Percentiles rank a stretch among this genome's conserved stretches.
Evolutionary conservation across 2,113 vertebrate genomes (phyloP).

Genomic region (Macrotus californicus): DNA sequence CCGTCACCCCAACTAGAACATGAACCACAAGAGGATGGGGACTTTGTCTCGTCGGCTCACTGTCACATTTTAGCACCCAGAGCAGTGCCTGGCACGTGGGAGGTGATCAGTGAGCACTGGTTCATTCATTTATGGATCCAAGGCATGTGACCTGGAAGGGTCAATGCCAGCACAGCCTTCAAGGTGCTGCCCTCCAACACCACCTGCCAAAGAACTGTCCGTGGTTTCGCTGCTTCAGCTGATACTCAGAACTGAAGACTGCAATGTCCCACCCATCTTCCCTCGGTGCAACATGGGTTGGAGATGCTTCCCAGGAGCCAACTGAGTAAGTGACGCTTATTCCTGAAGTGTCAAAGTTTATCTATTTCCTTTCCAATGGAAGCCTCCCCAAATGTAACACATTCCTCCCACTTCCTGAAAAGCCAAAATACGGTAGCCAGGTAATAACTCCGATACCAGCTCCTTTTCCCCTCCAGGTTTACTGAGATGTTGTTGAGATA

Average conservation of each 20-base stretch:
- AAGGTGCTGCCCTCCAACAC: accelerated
- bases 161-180: accelerated
- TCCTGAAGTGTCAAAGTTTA: background rate
- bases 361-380: background rate
- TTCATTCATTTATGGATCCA: background rate
- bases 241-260: background rate
- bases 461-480: background rate
- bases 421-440: background rate
- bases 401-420: background rate
- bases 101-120: background rate
- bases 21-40: background rate
- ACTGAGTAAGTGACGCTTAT: background rate
- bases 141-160: background rate
- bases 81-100: accelerated
- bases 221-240: background rate
- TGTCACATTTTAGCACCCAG: background rate
- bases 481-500: background rate
- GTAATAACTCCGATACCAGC: background rate
- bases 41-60: background rate
- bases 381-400: background rate
- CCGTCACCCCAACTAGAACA: background rate
- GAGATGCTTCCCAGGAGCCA: background rate
- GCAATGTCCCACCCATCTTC: accelerated
- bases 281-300: accelerated
- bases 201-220: background rate